Conservation (phyloP, 2,888 invertebrate species). For the Agapostemon virescens region DNA sequence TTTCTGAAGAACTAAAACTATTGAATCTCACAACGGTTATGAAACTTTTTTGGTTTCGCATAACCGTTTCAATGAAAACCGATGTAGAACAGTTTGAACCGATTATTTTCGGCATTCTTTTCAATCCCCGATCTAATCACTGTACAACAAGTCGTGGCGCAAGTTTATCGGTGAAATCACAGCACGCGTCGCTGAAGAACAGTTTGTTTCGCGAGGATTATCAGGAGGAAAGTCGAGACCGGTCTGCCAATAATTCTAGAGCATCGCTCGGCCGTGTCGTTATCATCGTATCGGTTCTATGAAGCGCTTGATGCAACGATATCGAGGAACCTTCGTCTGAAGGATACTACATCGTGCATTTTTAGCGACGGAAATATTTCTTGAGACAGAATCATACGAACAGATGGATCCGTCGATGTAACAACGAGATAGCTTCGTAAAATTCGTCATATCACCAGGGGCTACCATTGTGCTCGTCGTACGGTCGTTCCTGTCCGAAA, state of each 20-base stretch:
- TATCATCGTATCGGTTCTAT: constrained; percentile 9
- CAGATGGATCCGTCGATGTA: constrained; percentile 22
- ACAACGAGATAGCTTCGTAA: constrained; percentile 9
- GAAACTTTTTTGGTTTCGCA: too few species aligned
- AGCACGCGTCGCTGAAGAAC: neutral
- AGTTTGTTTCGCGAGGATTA: neutral
- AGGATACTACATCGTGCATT: constrained; percentile 3
- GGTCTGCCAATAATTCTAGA: constrained; percentile 29
- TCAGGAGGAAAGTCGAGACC: neutral
- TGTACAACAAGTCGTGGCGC: too few species aligned
- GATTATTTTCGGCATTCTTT: too few species aligned
- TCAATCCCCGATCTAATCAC: too few species aligned
- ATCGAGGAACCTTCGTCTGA: constrained; percentile 17
- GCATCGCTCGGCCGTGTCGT: constrained; percentile 3
- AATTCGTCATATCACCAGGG: neutral
- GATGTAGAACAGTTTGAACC: too few species aligned
- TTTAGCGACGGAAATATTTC: constrained; percentile 39
- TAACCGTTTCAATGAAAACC: too few species aligned
- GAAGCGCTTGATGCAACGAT: constrained; percentile 17
- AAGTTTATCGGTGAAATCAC: neutral
- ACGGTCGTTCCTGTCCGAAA: constrained; percentile 9
- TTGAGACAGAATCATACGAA: neutral
- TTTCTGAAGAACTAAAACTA: too few species aligned
- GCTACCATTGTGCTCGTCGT: neutral
- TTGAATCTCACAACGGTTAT: too few species aligned